Percentiles rank a stretch among this genome's conserved stretches.
Conservation (phyloP, 23 tunicate genomes). For the Aplidium turbinatum region DNA sequence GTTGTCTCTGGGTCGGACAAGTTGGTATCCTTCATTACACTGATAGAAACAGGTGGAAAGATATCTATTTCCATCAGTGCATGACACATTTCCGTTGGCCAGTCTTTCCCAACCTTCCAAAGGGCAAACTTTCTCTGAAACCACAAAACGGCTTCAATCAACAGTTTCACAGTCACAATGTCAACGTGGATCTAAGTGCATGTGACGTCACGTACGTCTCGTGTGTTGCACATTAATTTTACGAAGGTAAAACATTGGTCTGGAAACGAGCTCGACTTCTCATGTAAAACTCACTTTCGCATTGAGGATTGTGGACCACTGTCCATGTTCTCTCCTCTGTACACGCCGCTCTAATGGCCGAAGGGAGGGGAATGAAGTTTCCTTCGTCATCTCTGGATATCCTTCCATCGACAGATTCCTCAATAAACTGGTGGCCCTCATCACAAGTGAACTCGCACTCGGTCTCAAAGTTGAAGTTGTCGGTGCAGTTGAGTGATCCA, state of each 20-base stretch:
- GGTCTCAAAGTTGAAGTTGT: constrained; percentile 42
- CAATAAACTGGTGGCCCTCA: constrained; percentile 53
- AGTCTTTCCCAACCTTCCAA: constrained; percentile 26
- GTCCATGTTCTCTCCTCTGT: constrained; percentile 46
- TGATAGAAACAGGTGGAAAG: constrained; percentile 50
- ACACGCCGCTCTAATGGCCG: constrained; percentile 16
- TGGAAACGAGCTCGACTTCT: neutral
- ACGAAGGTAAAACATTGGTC: neutral
- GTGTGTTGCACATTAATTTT: no score
- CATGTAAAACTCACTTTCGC: constrained; percentile 39
- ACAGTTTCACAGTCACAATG: no score
- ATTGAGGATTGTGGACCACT: constrained; percentile 3
- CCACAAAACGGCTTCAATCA: neutral
- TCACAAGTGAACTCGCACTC: constrained; percentile 53
- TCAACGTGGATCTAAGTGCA: no score
- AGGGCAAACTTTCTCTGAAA: constrained; percentile 44
- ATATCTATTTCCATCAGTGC: constrained; percentile 52
- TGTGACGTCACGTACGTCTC: no score
- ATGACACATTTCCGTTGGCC: constrained; percentile 40
- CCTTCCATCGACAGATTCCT: neutral
- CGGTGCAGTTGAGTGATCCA: constrained; percentile 44
- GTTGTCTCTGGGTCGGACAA: constrained; percentile 37
- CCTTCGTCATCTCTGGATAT: neutral
- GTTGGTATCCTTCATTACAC: constrained; percentile 59
- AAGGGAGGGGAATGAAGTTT: neutral